phyloP scores from a whole-genome alignment of 2,888 invertebrate species.

The Dolomedes plantarius region DNA sequence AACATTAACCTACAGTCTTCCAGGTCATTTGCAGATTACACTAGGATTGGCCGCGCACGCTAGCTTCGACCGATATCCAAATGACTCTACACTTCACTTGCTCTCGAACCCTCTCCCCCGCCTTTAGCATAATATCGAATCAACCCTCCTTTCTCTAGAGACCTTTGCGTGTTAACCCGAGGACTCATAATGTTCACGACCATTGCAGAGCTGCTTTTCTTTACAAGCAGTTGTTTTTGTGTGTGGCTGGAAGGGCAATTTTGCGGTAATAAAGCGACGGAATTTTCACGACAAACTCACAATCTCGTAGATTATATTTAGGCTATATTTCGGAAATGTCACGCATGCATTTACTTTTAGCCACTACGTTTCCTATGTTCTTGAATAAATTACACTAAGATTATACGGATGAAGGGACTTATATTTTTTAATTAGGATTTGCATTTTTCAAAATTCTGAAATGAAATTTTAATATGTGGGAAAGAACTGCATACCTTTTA shows the following conservation, averaged over 20 bases:
- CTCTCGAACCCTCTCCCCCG: neutral
- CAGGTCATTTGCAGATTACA: slow-evolving; percentile 70
- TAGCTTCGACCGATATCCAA: slow-evolving; percentile 45
- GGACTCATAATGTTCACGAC: slow-evolving; percentile 14
- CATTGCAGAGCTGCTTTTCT: neutral
- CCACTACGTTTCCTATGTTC: too few relatives aligned
- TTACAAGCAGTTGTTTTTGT: neutral
- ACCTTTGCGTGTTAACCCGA: slow-evolving; percentile 30
- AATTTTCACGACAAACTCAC: neutral
- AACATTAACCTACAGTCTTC: slow-evolving; percentile 67
- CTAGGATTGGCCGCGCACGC: slow-evolving; percentile 41
- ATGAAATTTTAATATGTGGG: too few relatives aligned
- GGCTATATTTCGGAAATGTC: neutral
- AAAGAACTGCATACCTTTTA: too few relatives aligned
- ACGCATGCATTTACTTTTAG: neutral
- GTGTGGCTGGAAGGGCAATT: neutral
- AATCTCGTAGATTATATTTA: neutral
- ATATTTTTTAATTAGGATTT: too few relatives aligned
- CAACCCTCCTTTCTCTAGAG: slow-evolving; percentile 22
- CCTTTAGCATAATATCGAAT: slow-evolving; percentile 22
- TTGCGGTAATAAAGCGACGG: neutral
- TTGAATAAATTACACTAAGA: too few relatives aligned
- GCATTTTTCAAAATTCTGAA: too few relatives aligned
- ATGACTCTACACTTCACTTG: slow-evolving; percentile 54
- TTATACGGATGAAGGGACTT: too few relatives aligned